Evolutionary conservation across 2,113 vertebrate species (phyloP).

Genomic region (Toxotes chatareus): DNA sequence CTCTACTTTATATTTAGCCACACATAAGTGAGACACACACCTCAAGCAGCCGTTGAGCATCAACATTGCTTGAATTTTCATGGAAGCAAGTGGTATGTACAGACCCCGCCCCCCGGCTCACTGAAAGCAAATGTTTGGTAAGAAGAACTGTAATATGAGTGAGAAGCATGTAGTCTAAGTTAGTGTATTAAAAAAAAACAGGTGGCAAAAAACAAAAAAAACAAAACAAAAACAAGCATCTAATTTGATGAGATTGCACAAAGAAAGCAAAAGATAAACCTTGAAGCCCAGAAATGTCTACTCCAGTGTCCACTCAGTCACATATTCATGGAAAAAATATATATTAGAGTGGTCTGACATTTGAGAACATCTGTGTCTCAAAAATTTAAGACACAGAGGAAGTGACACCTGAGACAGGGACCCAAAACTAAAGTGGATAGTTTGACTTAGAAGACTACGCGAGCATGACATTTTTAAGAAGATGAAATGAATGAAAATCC

Average conservation of each 20-base stretch:
- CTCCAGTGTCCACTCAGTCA: conserved; percentile 35
- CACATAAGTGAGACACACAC: conserved; percentile 63
- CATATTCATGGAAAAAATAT: not conserved
- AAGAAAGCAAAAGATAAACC: conserved; percentile 54
- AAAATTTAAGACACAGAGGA: conserved; percentile 1
- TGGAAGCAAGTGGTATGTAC: conserved; percentile 38
- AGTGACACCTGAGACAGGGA: conserved; percentile 17
- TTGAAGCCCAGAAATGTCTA: conserved; percentile 72
- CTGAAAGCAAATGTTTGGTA: conserved; percentile 11
- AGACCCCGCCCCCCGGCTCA: conserved; percentile 22
- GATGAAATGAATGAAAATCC: conserved; percentile 12
- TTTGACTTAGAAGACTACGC: not conserved
- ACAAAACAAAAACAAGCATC: conserved; percentile 42
- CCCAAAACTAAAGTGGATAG: not conserved
- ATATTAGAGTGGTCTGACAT: conserved; percentile 5
- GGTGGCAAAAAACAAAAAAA: conserved; percentile 24
- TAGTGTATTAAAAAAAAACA: conserved; percentile 15
- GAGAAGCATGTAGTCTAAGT: conserved; percentile 6
- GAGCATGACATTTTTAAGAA: conserved; percentile 6
- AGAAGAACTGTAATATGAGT: conserved; percentile 9
- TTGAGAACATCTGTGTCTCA: conserved; percentile 27
- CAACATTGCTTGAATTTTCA: conserved; percentile 66
- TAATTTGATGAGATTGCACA: conserved; percentile 53
- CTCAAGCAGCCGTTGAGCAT: conserved; percentile 64
- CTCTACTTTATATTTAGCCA: conserved; percentile 45